These are phyloP conservation scores for Hemicentrotus pulcherrimus DNA, from an alignment of 35 echinoderm and acorn worm species.

Conservation along the genomic window DNA sequence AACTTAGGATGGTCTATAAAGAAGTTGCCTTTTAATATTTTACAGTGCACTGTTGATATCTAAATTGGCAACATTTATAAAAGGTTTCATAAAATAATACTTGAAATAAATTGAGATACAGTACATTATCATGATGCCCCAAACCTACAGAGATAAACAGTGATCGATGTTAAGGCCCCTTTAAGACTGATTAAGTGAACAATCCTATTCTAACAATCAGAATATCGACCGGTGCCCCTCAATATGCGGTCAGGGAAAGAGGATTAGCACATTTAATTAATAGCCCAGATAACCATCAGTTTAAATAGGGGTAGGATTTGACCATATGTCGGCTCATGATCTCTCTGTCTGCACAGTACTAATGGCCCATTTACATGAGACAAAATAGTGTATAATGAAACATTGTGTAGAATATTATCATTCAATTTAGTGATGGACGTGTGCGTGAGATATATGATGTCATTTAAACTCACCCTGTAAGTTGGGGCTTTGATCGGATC, in stretches of 20 bases:
- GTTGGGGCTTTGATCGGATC: too few species aligned
- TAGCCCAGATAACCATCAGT: neutral
- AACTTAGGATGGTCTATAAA: too few species aligned
- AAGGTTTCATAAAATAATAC: too few species aligned
- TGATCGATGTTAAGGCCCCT: too few species aligned
- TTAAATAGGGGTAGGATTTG: neutral
- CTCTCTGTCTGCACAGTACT: too few species aligned
- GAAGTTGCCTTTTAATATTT: neutral
- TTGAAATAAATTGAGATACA: neutral
- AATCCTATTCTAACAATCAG: neutral
- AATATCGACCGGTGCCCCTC: neutral
- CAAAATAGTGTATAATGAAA: too few species aligned
- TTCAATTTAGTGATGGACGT: too few species aligned
- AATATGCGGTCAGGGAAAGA: neutral
- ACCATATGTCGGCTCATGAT: neutral
- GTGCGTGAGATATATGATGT: too few species aligned
- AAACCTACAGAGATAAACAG: too few species aligned
- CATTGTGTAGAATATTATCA: too few species aligned
- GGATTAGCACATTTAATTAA: neutral
- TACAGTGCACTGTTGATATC: neutral
- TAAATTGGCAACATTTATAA: neutral
- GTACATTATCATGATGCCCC: neutral
- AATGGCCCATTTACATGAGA: too few species aligned
- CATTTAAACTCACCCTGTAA: too few species aligned
- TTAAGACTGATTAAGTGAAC: neutral